These are phyloP conservation scores for Ctenomys sociabilis DNA, from an alignment of 2,113 vertebrate species.

Conservation along the genomic window DNA sequence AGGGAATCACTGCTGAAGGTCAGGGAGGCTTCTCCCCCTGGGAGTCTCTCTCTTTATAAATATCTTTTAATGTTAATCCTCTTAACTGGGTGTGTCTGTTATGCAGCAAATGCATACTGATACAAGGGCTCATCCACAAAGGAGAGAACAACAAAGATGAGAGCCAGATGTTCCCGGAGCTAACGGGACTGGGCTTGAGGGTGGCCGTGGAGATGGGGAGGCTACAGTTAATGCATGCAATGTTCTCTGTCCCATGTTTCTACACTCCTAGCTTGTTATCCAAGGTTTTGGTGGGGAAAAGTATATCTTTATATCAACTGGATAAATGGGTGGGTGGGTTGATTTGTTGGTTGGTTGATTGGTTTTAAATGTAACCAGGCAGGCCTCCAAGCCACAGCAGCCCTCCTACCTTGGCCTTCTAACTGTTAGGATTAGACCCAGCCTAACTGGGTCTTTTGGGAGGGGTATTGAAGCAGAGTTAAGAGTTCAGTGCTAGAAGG, in stretches of 20 bases:
- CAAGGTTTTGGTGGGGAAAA: background rate
- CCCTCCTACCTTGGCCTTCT: background rate
- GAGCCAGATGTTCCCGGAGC: too few relatives aligned
- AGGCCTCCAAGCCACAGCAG: background rate
- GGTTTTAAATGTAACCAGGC: background rate
- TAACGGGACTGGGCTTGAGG: background rate
- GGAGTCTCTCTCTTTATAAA: background rate
- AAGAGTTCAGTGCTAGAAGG: background rate
- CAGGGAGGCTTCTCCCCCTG: background rate
- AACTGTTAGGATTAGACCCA: background rate
- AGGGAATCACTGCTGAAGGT: background rate
- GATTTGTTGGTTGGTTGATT: background rate
- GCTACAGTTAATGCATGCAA: background rate
- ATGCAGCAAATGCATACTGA: background rate
- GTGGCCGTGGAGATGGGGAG: background rate
- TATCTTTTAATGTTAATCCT: background rate
- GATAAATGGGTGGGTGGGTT: background rate
- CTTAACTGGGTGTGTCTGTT: background rate
- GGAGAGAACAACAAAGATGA: background rate
- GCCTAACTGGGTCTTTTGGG: background rate
- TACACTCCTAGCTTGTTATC: background rate
- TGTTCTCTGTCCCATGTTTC: background rate
- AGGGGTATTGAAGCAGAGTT: background rate
- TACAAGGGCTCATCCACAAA: background rate
- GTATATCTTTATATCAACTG: background rate